Conservation (phyloP, 2,797 vertebrate genomes). For the Gorsachius magnificus region DNA sequence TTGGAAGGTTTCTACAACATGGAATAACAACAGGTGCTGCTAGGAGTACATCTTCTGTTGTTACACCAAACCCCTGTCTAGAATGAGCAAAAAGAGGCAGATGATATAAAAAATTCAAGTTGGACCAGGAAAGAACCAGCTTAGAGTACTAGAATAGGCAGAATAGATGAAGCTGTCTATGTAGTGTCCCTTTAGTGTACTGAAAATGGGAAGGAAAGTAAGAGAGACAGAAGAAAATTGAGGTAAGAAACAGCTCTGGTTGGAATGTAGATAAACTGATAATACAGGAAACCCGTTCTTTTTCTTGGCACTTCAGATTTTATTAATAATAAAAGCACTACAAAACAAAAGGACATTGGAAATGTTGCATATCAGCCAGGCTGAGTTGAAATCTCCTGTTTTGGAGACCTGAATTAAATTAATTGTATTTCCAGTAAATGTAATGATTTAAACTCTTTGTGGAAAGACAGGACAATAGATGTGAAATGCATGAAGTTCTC, state of each 20-base stretch:
- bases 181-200: background rate
- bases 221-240: background rate
- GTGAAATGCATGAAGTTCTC: background rate
- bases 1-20: background rate
- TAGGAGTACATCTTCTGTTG: background rate
- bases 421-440: background rate
- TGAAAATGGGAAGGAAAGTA: background rate
- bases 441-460: background rate
- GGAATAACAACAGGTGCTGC: background rate
- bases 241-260: background rate
- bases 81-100: background rate
- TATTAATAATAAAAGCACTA: background rate
- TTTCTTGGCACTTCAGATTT: background rate
- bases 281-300: background rate
- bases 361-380: background rate
- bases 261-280: background rate
- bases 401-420: background rate
- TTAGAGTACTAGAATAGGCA: background rate
- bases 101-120: background rate
- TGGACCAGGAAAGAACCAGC: background rate
- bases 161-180: background rate
- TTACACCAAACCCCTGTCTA: background rate
- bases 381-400: background rate
- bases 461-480: background rate
- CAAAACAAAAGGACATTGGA: background rate